phyloP scores from a whole-genome alignment of 2,888 invertebrate species.

The Stenchaetothrips biformis region DNA sequence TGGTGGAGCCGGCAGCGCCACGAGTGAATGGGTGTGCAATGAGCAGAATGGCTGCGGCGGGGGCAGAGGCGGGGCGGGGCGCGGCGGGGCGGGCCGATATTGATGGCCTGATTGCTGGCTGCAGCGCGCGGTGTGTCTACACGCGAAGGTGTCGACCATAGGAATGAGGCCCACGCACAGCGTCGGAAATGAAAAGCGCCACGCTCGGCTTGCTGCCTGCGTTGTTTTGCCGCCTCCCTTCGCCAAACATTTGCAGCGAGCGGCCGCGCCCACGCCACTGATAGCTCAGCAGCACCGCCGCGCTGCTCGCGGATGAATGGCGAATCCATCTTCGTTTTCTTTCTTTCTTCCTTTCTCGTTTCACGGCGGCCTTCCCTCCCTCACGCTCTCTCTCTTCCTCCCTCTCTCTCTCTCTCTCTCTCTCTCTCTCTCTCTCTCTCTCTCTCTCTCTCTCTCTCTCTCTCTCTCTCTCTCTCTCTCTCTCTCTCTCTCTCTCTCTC shows the following conservation, averaged over 20 bases:
- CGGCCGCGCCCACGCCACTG: not conserved
- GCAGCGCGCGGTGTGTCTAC: not conserved
- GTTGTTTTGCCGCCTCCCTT: too few relatives aligned
- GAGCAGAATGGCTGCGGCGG: not conserved
- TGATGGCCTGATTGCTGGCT: not conserved
- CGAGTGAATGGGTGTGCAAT: not conserved
- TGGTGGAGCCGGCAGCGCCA: not conserved
- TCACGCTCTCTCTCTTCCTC: conserved; percentile 22
- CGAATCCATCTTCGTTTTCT: too few relatives aligned
- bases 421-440: conserved; percentile 35
- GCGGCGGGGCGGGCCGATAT: not conserved
- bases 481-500: conserved; percentile 32
- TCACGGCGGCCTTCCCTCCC: not conserved
- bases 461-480: conserved; percentile 32
- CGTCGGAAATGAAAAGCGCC: too few relatives aligned
- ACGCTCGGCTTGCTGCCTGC: too few relatives aligned
- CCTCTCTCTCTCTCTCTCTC: conserved; percentile 34
- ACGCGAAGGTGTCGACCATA: not conserved
- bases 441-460: conserved; percentile 37
- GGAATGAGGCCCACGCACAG: too few relatives aligned
- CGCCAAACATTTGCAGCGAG: not conserved
- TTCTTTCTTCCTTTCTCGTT: too few relatives aligned
- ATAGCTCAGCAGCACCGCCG: not conserved
- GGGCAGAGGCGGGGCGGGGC: not conserved
- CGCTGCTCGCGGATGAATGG: not conserved